These are phyloP conservation scores for Notechis scutatus DNA, from an alignment of 2,113 vertebrate species.

Conservation along the genomic window DNA sequence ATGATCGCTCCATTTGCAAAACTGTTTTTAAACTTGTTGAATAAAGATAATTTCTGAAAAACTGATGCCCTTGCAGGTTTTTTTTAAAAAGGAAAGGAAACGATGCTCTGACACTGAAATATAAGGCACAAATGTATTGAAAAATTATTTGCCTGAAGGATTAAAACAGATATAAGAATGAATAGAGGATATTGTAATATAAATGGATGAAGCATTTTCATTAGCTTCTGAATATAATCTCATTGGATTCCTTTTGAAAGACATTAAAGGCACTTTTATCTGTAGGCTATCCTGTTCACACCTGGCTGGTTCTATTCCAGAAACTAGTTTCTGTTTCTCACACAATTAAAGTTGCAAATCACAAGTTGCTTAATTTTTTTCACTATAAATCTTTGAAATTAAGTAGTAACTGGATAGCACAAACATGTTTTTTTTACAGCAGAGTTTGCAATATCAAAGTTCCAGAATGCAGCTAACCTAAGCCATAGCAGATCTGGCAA, in stretches of 20 bases:
- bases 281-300: conserved; percentile 1
- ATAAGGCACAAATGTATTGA: neutral
- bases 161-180: conserved; percentile 24
- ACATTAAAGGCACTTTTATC: neutral
- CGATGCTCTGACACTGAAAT: neutral
- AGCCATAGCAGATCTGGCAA: neutral
- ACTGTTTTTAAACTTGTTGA: neutral
- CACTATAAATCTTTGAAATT: neutral
- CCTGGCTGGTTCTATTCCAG: neutral
- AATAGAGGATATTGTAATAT: neutral
- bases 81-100: neutral
- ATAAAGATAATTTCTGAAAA: conserved; percentile 8
- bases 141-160: neutral
- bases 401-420: neutral
- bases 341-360: neutral
- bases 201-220: conserved; percentile 8
- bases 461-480: neutral
- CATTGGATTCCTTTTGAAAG: conserved; percentile 2
- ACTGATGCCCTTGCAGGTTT: neutral
- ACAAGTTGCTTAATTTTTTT: neutral
- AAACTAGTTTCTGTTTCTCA: neutral
- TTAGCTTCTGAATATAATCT: conserved; percentile 27
- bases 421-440: neutral
- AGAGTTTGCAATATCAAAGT: neutral
- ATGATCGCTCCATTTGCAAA: conserved; percentile 18